Percentiles rank a stretch among this genome's conserved stretches.
These are phyloP conservation scores for Microtus oregoni DNA, from an alignment of 2,113 vertebrate species.

Conservation along the genomic window DNA sequence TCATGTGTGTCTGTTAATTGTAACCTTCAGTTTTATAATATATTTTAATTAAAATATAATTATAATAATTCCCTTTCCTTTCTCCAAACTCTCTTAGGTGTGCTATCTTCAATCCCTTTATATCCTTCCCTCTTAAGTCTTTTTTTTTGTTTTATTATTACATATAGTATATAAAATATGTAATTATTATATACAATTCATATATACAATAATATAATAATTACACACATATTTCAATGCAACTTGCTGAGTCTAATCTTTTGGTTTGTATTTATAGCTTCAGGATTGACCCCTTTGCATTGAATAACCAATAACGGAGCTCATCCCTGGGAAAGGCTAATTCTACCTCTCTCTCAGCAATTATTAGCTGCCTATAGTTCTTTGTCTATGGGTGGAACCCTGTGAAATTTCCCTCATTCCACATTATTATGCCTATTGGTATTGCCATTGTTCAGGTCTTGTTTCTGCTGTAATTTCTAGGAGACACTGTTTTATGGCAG, in stretches of 20 bases:
- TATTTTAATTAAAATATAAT: neutral
- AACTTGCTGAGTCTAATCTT: neutral
- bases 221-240: neutral
- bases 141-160: neutral
- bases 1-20: neutral
- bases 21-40: neutral
- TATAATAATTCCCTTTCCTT: neutral
- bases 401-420: neutral
- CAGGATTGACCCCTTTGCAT: neutral
- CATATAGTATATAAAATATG: neutral
- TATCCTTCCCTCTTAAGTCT: neutral
- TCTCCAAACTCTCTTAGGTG: neutral
- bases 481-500: neutral
- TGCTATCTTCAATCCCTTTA: neutral
- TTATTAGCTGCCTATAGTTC: neutral
- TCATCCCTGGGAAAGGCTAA: neutral
- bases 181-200: neutral
- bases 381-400: neutral
- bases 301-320: neutral
- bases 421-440: neutral
- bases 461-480: neutral
- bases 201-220: neutral
- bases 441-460: neutral
- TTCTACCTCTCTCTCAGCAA: neutral
- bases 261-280: too few species aligned